Conservation (phyloP, 92 coral and sea anemone species). For the Epizoanthus scotinus region DNA sequence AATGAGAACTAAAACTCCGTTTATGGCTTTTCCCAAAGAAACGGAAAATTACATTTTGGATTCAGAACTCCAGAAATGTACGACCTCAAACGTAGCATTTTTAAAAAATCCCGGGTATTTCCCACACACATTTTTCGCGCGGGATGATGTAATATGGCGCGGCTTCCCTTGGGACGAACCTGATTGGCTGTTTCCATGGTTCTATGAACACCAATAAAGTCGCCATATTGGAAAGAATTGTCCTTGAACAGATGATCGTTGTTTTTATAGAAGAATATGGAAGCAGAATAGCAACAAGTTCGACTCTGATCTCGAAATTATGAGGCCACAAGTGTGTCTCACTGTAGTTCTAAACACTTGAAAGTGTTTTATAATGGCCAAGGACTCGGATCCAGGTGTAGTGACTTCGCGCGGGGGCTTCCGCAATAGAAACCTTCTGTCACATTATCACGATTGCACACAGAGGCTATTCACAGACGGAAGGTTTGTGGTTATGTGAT, state of each 20-base stretch:
- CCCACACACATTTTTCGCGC: neutral
- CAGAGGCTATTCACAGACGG: constrained; percentile 67
- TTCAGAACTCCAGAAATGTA: too few species aligned
- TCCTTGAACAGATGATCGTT: constrained; percentile 29
- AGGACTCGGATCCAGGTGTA: constrained; percentile 1
- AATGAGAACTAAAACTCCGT: too few species aligned
- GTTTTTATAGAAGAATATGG: too few species aligned
- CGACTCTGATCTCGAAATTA: neutral
- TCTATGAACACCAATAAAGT: constrained; percentile 43
- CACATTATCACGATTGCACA: constrained; percentile 77
- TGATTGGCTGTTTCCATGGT: constrained; percentile 92
- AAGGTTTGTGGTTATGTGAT: constrained; percentile 52
- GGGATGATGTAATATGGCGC: constrained; percentile 30
- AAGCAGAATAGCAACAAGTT: constrained; percentile 3
- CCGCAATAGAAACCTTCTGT: constrained; percentile 61
- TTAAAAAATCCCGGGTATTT: neutral
- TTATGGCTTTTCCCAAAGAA: too few species aligned
- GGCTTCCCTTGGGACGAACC: constrained; percentile 33
- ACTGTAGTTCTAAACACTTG: neutral
- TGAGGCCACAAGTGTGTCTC: neutral
- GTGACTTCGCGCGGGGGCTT: constrained; percentile 23
- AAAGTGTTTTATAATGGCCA: constrained; percentile 32
- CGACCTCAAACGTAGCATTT: too few species aligned
- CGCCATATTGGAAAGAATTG: constrained; percentile 52
- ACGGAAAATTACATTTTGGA: too few species aligned